Evolutionary conservation across 1,140 invertebrate species (phyloP).

Genomic region (Gryon sp.): DNA sequence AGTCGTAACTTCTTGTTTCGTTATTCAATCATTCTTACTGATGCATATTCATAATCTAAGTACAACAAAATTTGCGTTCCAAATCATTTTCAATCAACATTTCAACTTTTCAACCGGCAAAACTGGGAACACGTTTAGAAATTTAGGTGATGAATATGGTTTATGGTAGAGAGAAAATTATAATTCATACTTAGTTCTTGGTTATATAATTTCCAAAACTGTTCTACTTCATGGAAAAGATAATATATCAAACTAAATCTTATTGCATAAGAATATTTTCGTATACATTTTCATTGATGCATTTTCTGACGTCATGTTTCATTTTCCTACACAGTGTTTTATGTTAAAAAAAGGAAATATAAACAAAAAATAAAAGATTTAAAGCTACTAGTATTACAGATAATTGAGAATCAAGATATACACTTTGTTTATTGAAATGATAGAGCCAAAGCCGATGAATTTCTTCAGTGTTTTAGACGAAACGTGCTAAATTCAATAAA

Average conservation of each 20-base stretch:
- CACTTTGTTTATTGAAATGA: slow-evolving; percentile 39
- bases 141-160: not conserved
- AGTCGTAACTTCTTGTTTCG: slow-evolving; percentile 27
- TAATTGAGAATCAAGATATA: not conserved
- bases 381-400: not conserved
- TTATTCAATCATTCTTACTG: slow-evolving; percentile 30
- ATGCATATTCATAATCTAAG: slow-evolving; percentile 26
- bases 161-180: slow-evolving; percentile 1
- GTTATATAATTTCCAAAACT: too few species aligned
- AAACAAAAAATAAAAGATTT: slow-evolving; percentile 1
- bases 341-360: too few species aligned
- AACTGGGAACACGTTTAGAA: not conserved
- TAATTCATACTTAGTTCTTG: slow-evolving; percentile 13
- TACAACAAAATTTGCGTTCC: slow-evolving; percentile 22
- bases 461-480: slow-evolving; percentile 30
- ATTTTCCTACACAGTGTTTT: too few species aligned
- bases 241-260: too few species aligned
- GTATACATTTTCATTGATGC: too few species aligned
- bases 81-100: slow-evolving; percentile 40
- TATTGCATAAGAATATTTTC: too few species aligned
- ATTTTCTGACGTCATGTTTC: too few species aligned
- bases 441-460: slow-evolving; percentile 30
- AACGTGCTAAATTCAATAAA: slow-evolving; percentile 44
- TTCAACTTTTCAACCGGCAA: slow-evolving; percentile 2
- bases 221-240: too few species aligned